Percentiles rank a stretch among this genome's conserved stretches.
These are phyloP conservation scores for Lepidocolaptes lacrymiger DNA, from an alignment of 2,797 vertebrate species.

Conservation along the genomic window DNA sequence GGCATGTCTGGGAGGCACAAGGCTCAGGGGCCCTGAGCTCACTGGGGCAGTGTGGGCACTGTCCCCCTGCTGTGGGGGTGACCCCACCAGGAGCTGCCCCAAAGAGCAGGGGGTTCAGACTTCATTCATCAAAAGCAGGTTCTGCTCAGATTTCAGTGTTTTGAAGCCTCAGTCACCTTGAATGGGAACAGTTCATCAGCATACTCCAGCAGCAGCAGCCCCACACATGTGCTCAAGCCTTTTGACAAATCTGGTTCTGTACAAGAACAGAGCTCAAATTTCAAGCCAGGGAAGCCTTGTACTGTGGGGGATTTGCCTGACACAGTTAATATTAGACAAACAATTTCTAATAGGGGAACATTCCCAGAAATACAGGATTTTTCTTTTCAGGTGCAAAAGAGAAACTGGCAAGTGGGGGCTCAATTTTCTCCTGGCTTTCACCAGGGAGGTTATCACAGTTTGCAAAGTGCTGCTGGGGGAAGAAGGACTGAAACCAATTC, in stretches of 20 bases:
- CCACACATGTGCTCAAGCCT: accelerated
- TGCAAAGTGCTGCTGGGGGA: neutral
- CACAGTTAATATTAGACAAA: neutral
- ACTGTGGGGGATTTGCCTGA: accelerated
- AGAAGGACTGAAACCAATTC: neutral
- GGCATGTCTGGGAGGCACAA: neutral
- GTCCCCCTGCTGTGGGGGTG: neutral
- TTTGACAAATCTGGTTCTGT: neutral
- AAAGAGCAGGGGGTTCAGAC: neutral
- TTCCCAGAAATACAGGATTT: neutral
- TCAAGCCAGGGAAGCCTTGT: neutral
- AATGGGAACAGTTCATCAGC: neutral
- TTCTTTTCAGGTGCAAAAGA: neutral
- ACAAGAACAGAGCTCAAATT: neutral
- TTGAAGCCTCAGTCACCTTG: neutral
- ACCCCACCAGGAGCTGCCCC: neutral
- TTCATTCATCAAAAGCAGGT: neutral
- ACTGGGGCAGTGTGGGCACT: accelerated
- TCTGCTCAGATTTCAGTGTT: neutral
- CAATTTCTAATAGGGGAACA: neutral
- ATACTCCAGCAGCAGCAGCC: neutral
- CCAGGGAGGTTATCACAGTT: neutral
- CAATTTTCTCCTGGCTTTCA: neutral
- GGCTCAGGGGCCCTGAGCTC: neutral
- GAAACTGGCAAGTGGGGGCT: neutral